phyloP scores from a whole-genome alignment of 1,140 invertebrate species.

The Hesperophylax magnus region DNA sequence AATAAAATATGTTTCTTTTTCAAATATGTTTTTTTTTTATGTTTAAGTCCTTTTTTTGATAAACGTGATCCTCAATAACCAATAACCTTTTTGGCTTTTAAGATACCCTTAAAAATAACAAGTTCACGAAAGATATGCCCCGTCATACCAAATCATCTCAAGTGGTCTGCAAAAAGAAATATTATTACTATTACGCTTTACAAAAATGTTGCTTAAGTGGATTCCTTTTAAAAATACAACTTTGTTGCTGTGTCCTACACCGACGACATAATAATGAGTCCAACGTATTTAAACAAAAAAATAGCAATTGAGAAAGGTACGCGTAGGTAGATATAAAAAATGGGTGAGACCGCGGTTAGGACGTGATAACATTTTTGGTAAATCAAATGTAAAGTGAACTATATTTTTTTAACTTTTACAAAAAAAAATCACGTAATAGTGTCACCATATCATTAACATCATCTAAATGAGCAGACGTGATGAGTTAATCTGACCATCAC shows the following conservation, averaged over 20 bases:
- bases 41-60: too few species aligned
- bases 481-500: slow-evolving; percentile 10
- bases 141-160: not conserved
- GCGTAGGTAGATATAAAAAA: not conserved
- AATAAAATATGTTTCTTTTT: too few species aligned
- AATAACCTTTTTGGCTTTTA: too few species aligned
- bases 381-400: too few species aligned
- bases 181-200: not conserved
- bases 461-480: slow-evolving; percentile 18
- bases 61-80: too few species aligned
- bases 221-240: slow-evolving; percentile 11
- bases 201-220: not conserved
- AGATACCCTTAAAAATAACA: too few species aligned
- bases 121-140: not conserved
- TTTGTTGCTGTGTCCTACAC: not conserved
- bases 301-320: not conserved
- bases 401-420: too few species aligned
- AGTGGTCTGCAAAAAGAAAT: slow-evolving; percentile 18
- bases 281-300: not conserved
- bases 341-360: not conserved
- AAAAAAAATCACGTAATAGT: too few species aligned
- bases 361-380: not conserved
- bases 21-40: too few species aligned
- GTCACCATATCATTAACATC: slow-evolving; percentile 10
- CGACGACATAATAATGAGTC: too few species aligned